phyloP scores from a whole-genome alignment of 2,888 invertebrate genomes.

The Polydrusus pterygomalis region DNA sequence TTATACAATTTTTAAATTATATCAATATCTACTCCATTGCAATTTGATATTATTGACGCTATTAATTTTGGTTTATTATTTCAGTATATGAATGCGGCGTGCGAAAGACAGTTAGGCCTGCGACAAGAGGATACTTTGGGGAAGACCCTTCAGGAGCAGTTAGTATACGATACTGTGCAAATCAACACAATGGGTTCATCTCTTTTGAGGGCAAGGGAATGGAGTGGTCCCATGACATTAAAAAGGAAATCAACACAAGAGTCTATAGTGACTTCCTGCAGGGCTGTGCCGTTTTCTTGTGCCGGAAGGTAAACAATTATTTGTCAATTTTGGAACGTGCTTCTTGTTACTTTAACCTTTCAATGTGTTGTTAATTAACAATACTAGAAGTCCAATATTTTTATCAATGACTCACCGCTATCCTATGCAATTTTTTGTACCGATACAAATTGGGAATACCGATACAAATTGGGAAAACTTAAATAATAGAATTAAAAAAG shows the following conservation, averaged over 20 bases:
- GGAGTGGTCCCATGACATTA: conserved; percentile 84
- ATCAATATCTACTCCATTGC: neutral
- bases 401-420: too few species aligned
- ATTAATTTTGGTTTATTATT: conserved; percentile 82
- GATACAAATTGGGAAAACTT: too few species aligned
- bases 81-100: conserved; percentile 91
- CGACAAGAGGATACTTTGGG: conserved; percentile 79
- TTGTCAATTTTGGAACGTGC: neutral
- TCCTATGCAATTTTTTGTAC: too few species aligned
- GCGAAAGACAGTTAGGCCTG: conserved; percentile 88
- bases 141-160: conserved; percentile 75
- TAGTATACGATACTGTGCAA: conserved; percentile 72
- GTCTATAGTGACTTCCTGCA: conserved; percentile 79
- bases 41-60: conserved; percentile 70
- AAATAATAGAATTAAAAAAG: too few species aligned
- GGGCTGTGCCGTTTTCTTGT: conserved; percentile 85
- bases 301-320: conserved; percentile 75
- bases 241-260: conserved; percentile 86
- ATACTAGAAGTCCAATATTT: too few species aligned
- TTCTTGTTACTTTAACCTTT: too few species aligned
- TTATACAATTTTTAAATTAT: too few species aligned
- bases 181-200: conserved; percentile 77
- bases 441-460: too few species aligned
- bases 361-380: too few species aligned
- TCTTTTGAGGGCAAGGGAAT: conserved; percentile 81